These are phyloP conservation scores for Bettongia penicillata DNA, from an alignment of 2,113 vertebrate species.

Conservation along the genomic window DNA sequence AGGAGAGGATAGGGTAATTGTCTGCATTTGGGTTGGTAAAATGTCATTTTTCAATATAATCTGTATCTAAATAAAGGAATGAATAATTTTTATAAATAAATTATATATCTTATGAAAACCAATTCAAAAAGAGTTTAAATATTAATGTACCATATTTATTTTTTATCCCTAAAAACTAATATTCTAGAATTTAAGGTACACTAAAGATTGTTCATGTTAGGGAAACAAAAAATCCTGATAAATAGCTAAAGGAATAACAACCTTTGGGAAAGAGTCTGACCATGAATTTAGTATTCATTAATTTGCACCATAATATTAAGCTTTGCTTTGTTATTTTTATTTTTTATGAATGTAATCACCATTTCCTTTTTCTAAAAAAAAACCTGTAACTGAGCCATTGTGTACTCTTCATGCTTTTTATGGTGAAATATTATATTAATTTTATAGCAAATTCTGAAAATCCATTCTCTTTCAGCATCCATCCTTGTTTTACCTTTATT, in stretches of 20 bases:
- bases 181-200: background rate
- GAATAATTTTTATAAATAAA: slow-evolving; percentile 42
- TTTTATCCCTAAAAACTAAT: background rate
- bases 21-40: background rate
- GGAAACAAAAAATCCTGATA: slow-evolving; percentile 39
- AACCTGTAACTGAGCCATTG: slow-evolving; percentile 80
- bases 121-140: background rate
- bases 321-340: slow-evolving; percentile 68
- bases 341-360: slow-evolving; percentile 76
- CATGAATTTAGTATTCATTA: slow-evolving; percentile 70
- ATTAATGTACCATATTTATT: background rate
- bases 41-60: background rate
- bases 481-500: slow-evolving; percentile 80
- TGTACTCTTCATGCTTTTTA: slow-evolving; percentile 77
- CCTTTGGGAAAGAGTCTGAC: slow-evolving; percentile 36
- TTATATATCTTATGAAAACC: background rate
- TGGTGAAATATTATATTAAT: slow-evolving; percentile 78
- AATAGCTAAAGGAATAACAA: slow-evolving; percentile 27
- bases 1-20: background rate
- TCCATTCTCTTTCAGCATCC: slow-evolving; percentile 81
- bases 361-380: slow-evolving; percentile 71
- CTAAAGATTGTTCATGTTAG: slow-evolving; percentile 6
- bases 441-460: slow-evolving; percentile 80
- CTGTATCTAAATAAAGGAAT: slow-evolving; percentile 22
- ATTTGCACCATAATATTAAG: slow-evolving; percentile 53